Conservation (phyloP, 2,113 vertebrate species). For the Nycticryphes semicollaris region DNA sequence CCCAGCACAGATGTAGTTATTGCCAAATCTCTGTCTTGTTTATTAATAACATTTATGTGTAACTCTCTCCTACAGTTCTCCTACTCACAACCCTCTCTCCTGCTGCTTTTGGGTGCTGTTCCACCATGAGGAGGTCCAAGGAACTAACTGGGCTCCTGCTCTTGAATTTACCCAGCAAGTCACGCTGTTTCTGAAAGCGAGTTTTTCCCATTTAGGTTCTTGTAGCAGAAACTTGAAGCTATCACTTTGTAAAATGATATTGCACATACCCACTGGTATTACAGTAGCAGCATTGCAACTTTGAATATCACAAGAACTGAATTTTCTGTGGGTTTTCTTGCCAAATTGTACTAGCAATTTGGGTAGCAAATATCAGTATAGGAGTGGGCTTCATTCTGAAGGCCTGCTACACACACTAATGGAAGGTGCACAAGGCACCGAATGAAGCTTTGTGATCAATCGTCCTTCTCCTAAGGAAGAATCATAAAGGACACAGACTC, state of each 20-base stretch:
- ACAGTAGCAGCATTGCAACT: not conserved
- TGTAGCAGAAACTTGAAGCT: not conserved
- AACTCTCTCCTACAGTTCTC: not conserved
- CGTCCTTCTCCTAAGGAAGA: not conserved
- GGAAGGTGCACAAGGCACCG: not conserved
- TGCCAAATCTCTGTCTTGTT: not conserved
- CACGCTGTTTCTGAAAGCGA: rapidly evolving
- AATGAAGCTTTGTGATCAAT: not conserved
- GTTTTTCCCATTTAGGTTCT: not conserved
- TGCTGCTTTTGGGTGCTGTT: not conserved
- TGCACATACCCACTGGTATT: not conserved
- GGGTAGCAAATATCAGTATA: not conserved
- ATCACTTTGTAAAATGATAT: not conserved
- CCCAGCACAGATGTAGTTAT: not conserved
- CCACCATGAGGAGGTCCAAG: not conserved
- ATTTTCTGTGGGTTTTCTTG: not conserved
- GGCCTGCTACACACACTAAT: rapidly evolving
- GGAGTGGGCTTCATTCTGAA: not conserved
- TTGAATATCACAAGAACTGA: not conserved
- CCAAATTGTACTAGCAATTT: not conserved
- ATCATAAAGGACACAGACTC: rapidly evolving
- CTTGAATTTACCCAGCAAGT: not conserved
- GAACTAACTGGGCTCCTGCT: not conserved
- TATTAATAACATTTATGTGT: not conserved
- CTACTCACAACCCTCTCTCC: not conserved